A percentile compares a stretch with the other conserved stretches of the same genome.
phyloP scores from a whole-genome alignment of 2,113 vertebrate species.

The Strix uralensis region DNA sequence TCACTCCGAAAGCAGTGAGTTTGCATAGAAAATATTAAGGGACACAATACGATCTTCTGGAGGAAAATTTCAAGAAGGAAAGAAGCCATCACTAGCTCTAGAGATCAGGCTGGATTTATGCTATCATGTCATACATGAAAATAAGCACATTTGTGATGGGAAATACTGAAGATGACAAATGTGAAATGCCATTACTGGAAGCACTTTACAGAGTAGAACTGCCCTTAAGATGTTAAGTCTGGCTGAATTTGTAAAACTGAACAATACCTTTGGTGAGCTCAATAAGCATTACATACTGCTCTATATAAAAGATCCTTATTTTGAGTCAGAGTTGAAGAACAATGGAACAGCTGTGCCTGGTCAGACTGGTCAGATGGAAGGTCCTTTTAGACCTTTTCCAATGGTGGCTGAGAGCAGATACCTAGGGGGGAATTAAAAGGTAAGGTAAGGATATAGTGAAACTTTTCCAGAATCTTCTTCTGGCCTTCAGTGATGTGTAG shows the following conservation, averaged over 20 bases:
- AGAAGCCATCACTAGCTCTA: not conserved
- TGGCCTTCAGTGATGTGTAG: not conserved
- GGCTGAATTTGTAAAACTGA: not conserved
- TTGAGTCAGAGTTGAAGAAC: not conserved
- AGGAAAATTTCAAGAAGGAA: not conserved
- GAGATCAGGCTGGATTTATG: not conserved
- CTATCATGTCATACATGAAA: not conserved
- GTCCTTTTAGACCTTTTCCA: not conserved
- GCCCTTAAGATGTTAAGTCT: not conserved
- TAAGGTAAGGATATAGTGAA: not conserved
- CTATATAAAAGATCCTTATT: not conserved
- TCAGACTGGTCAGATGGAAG: not conserved
- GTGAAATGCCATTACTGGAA: not conserved
- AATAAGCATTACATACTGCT: not conserved
- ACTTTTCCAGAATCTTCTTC: not conserved
- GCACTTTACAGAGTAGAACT: not conserved
- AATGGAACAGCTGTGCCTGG: not conserved
- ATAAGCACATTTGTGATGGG: not conserved
- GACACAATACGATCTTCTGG: not conserved
- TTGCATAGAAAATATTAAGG: not conserved
- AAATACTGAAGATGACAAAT: not conserved
- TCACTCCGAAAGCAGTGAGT: not conserved
- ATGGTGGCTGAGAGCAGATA: not conserved
- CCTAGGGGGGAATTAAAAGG: not conserved
- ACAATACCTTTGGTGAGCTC: not conserved